These are phyloP conservation scores for Geothlypis trichas DNA, from an alignment of 2,113 vertebrate genomes.

Conservation along the genomic window DNA sequence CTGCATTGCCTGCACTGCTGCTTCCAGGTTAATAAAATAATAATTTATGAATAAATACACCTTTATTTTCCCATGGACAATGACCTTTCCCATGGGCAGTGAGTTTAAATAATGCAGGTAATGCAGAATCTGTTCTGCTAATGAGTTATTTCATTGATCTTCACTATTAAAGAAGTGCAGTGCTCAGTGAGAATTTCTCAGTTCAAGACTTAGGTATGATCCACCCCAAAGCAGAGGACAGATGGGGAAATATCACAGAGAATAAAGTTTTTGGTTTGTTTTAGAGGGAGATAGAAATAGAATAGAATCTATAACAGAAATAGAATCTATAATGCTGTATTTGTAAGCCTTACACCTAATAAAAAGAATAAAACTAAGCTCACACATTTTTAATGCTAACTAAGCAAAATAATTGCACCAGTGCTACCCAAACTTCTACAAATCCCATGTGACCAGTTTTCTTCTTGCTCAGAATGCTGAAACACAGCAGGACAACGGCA, in stretches of 20 bases:
- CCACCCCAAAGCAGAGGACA: background rate
- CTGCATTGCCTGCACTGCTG: background rate
- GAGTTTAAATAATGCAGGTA: background rate
- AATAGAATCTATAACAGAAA: background rate
- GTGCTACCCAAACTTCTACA: background rate
- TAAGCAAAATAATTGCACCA: background rate
- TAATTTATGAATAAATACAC: background rate
- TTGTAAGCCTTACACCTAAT: background rate
- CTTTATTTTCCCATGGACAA: background rate
- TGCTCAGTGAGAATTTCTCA: background rate
- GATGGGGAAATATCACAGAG: background rate
- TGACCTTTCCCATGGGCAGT: background rate
- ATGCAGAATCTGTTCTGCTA: background rate
- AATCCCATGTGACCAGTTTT: constrained; percentile 25
- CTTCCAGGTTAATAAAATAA: background rate
- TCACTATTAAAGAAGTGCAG: background rate
- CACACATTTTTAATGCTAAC: background rate
- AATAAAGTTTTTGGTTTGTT: fast-evolving
- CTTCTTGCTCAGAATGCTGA: constrained; percentile 44
- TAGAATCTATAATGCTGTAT: background rate
- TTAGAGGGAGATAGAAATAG: background rate
- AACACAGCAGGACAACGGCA: constrained; percentile 34
- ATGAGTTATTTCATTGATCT: background rate
- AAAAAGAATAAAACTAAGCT: background rate
- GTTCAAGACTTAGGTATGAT: background rate